phyloP scores from a whole-genome alignment of 2,888 invertebrate species.

The Melinopterus prodromus region DNA sequence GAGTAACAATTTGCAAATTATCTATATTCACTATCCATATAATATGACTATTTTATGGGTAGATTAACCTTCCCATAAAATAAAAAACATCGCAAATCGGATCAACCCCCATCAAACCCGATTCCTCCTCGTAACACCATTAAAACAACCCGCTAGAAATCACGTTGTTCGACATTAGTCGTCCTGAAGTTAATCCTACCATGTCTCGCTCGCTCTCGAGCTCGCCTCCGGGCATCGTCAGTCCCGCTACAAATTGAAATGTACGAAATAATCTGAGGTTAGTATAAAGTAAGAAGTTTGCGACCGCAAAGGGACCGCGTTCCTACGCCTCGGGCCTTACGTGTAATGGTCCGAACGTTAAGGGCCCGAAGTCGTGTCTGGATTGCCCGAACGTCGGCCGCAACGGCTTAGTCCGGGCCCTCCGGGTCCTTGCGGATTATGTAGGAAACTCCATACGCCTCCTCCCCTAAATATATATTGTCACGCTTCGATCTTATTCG shows the following conservation, averaged over 20 bases:
- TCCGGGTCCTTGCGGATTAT: not conserved
- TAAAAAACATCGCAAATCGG: not conserved
- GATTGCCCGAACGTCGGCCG: not conserved
- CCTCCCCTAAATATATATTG: too few species aligned
- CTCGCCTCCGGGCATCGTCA: not conserved
- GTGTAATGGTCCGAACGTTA: not conserved
- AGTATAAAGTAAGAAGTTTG: slow-evolving; percentile 33
- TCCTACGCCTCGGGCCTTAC: slow-evolving; percentile 34
- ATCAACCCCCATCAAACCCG: not conserved
- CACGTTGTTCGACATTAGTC: not conserved
- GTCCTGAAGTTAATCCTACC: not conserved
- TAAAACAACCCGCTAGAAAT: not conserved
- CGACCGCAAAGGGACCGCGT: slow-evolving; percentile 40
- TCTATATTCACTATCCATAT: too few species aligned
- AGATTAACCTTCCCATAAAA: not conserved
- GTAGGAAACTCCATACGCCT: too few species aligned
- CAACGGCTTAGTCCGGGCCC: not conserved
- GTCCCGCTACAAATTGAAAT: slow-evolving; percentile 28
- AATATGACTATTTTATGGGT: too few species aligned
- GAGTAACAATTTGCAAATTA: too few species aligned
- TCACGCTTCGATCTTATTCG: too few species aligned
- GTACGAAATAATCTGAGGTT: slow-evolving; percentile 32
- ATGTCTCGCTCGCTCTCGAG: not conserved
- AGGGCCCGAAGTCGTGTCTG: not conserved
- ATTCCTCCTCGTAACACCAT: not conserved